Conservation (phyloP, 2,797 vertebrate genomes). For the Eremophila alpestris region DNA sequence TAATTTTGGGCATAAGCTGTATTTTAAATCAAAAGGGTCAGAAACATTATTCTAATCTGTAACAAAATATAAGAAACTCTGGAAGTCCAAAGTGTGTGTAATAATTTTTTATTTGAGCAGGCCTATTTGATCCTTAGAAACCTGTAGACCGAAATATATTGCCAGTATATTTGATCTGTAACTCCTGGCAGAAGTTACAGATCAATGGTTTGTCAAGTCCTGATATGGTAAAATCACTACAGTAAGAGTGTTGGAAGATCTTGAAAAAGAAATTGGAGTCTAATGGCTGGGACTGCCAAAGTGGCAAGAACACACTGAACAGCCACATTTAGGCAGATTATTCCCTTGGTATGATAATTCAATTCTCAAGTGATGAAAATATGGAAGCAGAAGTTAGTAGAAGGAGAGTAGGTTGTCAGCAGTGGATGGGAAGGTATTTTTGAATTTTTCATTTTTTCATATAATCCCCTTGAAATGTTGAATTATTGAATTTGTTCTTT, state of each 20-base stretch:
- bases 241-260: neutral
- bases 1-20: neutral
- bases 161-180: neutral
- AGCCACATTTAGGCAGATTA: neutral
- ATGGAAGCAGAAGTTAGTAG: neutral
- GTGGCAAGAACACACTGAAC: neutral
- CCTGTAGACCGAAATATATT: no score
- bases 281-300: neutral
- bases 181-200: neutral
- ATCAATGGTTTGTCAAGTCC: neutral
- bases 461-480: neutral
- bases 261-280: neutral
- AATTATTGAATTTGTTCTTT: neutral
- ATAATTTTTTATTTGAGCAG: neutral
- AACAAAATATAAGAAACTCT: neutral
- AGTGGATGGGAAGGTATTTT: neutral
- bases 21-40: neutral
- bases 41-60: neutral
- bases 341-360: neutral
- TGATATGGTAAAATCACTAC: neutral
- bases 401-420: neutral
- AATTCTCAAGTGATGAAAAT: neutral
- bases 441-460: neutral
- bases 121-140: neutral
- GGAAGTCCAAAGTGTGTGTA: neutral